Evolutionary conservation across 2,888 invertebrate genomes (phyloP).

Genomic region (Andrena praecox): DNA sequence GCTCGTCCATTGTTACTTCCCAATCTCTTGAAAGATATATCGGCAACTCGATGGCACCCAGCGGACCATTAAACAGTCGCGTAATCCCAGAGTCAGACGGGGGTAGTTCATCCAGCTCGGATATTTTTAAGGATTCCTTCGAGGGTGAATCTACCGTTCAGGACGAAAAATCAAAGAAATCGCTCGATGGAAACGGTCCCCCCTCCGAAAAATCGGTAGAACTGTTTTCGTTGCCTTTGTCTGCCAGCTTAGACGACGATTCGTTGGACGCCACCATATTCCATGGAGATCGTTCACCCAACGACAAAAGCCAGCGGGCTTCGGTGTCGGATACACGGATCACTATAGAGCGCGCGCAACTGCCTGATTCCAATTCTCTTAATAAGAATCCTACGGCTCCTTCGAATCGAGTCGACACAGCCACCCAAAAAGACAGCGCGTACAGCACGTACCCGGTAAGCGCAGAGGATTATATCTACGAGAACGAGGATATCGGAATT

Average conservation of each 20-base stretch:
- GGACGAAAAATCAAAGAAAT: background rate
- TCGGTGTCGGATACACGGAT: background rate
- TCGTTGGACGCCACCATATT: background rate
- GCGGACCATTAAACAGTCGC: background rate
- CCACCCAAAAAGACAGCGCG: constrained; percentile 22
- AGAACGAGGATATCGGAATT: background rate
- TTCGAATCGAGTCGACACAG: background rate
- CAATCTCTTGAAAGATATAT: background rate
- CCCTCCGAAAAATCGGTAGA: background rate
- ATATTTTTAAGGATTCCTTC: constrained; percentile 21
- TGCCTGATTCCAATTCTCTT: background rate
- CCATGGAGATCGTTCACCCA: background rate
- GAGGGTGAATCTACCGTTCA: background rate
- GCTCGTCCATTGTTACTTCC: background rate
- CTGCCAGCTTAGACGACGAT: no score
- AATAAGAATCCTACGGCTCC: background rate
- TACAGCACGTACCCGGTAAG: constrained; percentile 31
- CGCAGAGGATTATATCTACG: background rate
- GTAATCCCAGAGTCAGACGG: constrained; percentile 41
- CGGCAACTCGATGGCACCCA: no score
- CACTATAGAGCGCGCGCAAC: background rate
- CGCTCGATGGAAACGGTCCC: background rate
- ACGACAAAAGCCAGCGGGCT: background rate
- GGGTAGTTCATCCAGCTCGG: constrained; percentile 9
- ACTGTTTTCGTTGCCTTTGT: background rate